Conservation (phyloP, 2,888 invertebrate species). For the Apotomis capreana region DNA sequence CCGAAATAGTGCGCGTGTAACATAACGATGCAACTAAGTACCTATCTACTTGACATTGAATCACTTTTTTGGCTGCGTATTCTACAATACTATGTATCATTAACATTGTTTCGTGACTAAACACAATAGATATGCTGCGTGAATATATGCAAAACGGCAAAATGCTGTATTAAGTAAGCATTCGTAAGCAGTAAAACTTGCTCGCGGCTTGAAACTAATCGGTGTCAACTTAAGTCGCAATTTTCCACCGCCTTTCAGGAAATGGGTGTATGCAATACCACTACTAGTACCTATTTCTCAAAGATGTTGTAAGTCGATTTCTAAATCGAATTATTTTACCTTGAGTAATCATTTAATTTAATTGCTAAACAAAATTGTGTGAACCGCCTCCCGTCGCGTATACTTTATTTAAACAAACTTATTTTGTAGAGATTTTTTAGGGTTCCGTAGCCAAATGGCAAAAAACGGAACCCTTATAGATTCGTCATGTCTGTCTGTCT, state of each 20-base stretch:
- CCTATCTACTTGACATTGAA: constrained; percentile 36
- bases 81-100: constrained; percentile 20
- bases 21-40: constrained; percentile 19
- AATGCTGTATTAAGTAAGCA: constrained; percentile 16
- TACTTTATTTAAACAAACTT: too few relatives aligned
- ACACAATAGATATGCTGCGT: constrained; percentile 16
- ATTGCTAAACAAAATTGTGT: neutral
- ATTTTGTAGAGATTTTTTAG: too few relatives aligned
- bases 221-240: constrained; percentile 15
- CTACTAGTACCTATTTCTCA: neutral
- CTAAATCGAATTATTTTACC: neutral
- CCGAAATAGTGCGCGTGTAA: constrained; percentile 16
- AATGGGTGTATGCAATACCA: constrained; percentile 9
- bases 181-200: constrained; percentile 8
- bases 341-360: neutral
- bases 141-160: constrained; percentile 22
- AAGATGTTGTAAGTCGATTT: constrained; percentile 11
- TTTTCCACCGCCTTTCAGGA: constrained; percentile 18
- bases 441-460: too few relatives aligned
- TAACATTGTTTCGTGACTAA: constrained; percentile 36
- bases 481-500: too few relatives aligned
- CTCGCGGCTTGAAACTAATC: neutral
- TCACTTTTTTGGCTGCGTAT: constrained; percentile 26
- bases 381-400: too few relatives aligned
- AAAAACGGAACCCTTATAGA: too few relatives aligned